These are phyloP conservation scores for Synanceia verrucosa DNA, from an alignment of 2,797 vertebrate genomes.

Conservation along the genomic window DNA sequence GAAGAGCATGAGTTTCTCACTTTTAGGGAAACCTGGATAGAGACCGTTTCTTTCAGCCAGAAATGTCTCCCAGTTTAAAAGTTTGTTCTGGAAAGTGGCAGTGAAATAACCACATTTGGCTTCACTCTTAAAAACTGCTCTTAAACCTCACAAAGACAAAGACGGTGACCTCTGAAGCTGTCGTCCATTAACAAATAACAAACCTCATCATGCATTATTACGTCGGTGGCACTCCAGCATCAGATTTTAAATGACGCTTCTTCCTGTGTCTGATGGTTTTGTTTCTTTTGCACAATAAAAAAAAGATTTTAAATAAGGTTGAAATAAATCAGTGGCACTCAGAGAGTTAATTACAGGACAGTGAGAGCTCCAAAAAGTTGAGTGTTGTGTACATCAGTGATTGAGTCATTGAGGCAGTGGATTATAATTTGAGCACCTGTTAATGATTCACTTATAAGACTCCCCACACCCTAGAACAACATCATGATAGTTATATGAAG, in stretches of 20 bases:
- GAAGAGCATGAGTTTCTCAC: neutral
- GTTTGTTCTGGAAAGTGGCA: neutral
- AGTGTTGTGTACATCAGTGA: neutral
- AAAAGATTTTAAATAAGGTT: too few relatives aligned
- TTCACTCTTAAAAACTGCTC: neutral
- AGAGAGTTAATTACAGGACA: too few relatives aligned
- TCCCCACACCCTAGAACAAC: neutral
- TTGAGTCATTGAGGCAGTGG: neutral
- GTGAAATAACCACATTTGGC: neutral
- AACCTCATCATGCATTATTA: too few relatives aligned
- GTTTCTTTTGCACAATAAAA: too few relatives aligned
- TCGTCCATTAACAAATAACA: neutral
- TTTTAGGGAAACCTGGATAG: neutral
- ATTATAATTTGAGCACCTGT: neutral
- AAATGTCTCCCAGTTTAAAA: neutral
- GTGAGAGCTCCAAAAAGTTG: neutral
- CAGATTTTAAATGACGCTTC: too few relatives aligned
- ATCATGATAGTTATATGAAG: neutral
- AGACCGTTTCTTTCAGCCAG: neutral
- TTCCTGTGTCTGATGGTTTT: too few relatives aligned
- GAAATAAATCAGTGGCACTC: too few relatives aligned
- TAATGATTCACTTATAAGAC: constrained; percentile 34
- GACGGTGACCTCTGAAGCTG: neutral
- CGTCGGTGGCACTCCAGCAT: too few relatives aligned
- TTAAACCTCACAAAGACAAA: neutral